A percentile compares a stretch with the other conserved stretches of the same genome.
These are phyloP conservation scores for Thunnus albacares DNA, from an alignment of 2,797 vertebrate species.

Conservation along the genomic window DNA sequence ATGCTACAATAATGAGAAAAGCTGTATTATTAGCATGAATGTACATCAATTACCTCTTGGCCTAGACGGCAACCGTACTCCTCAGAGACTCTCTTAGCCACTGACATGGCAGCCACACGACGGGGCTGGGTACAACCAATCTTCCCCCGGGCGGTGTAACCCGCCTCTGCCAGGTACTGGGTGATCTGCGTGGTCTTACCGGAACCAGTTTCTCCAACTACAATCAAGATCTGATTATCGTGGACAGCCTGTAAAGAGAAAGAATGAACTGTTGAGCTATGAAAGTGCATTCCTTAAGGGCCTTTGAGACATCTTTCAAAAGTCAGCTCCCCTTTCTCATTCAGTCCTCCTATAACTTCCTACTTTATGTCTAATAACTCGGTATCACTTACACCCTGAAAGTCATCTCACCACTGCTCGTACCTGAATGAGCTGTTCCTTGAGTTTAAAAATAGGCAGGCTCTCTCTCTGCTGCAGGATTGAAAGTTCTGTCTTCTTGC, in stretches of 20 bases:
- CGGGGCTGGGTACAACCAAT: constrained; percentile 98
- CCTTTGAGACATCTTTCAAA: not conserved
- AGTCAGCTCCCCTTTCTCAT: not conserved
- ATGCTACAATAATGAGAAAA: not conserved
- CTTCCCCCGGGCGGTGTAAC: constrained; percentile 95
- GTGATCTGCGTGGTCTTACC: constrained; percentile 99
- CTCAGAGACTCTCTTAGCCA: constrained; percentile 92
- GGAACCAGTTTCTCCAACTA: constrained; percentile 98
- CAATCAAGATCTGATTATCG: constrained; percentile 98
- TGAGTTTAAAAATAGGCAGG: constrained; percentile 94
- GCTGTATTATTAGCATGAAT: not conserved
- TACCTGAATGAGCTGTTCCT: constrained; percentile 94
- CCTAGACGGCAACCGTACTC: constrained; percentile 54
- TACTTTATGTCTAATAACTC: not conserved
- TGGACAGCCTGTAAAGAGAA: constrained; percentile 90
- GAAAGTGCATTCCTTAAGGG: too few relatives aligned
- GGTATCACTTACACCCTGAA: not conserved
- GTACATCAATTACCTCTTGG: constrained; percentile 35
- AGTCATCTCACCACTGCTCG: constrained; percentile 5
- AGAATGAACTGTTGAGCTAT: not conserved
- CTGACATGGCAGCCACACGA: constrained; percentile 98
- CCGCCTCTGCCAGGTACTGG: constrained; percentile 96
- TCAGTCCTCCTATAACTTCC: not conserved
- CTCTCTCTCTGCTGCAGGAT: constrained; percentile 95
- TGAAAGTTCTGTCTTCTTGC: constrained; percentile 93